Evolutionary conservation across 2,888 invertebrate genomes (phyloP).

Genomic region (Nymphalis polychloros): DNA sequence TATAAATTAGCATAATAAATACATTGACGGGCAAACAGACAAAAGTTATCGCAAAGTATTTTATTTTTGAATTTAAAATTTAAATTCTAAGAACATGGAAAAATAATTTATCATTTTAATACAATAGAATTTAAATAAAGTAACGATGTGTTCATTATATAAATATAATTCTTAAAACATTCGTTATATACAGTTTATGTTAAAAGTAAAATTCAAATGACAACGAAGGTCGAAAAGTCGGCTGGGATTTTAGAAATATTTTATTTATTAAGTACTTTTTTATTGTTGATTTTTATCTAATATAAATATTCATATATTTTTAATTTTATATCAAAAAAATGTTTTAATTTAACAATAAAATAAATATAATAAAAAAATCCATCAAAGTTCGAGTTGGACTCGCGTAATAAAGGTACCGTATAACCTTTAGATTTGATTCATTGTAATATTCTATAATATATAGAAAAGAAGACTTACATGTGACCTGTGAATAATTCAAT

Average conservation of each 20-base stretch:
- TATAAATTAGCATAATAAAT: slow-evolving; percentile 19
- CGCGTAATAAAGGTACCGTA: too few species aligned
- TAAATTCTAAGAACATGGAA: neutral
- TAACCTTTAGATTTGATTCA: too few species aligned
- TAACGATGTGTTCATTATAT: neutral
- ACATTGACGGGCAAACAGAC: slow-evolving; percentile 6
- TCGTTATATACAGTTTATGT: neutral
- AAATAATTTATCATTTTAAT: neutral
- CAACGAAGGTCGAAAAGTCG: neutral
- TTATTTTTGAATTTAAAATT: neutral
- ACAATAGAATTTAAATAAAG: slow-evolving; percentile 5
- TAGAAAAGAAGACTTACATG: too few species aligned
- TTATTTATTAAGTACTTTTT: neutral
- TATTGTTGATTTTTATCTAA: neutral
- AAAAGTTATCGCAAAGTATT: slow-evolving; percentile 1
- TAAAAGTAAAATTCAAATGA: slow-evolving; percentile 3
- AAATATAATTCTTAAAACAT: neutral
- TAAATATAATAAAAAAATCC: too few species aligned
- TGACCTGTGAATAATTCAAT: too few species aligned
- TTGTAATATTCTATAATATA: too few species aligned
- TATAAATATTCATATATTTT: too few species aligned
- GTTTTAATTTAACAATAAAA: too few species aligned
- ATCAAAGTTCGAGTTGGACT: too few species aligned
- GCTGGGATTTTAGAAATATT: neutral
- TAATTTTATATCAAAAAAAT: too few species aligned